Conservation (phyloP, 2,888 invertebrate genomes). For the Folsomia manolachei region DNA sequence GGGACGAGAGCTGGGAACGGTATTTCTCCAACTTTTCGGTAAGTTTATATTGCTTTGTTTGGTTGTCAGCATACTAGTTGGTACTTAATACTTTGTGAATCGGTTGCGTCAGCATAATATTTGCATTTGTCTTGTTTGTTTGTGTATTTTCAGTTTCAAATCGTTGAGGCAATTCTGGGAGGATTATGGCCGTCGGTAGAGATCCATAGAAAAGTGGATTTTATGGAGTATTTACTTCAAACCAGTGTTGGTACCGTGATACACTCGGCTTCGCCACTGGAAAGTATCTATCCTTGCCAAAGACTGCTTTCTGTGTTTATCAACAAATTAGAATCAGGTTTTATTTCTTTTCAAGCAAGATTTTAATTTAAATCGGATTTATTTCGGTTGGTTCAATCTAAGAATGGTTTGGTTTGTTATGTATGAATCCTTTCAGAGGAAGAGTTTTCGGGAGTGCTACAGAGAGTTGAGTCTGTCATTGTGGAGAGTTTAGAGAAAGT, state of each 20-base stretch:
- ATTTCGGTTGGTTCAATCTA: too few relatives aligned
- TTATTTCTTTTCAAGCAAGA: not conserved
- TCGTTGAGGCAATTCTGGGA: constrained; percentile 51
- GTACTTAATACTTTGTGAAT: not conserved
- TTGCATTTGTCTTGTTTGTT: too few relatives aligned
- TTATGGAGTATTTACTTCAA: constrained; percentile 41
- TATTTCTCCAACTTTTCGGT: constrained; percentile 22
- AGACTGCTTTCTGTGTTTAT: constrained; percentile 51
- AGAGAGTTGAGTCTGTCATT: not conserved
- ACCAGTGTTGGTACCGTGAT: not conserved
- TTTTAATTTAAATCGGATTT: too few relatives aligned
- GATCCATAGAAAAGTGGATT: constrained; percentile 33
- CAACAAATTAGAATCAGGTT: constrained; percentile 53
- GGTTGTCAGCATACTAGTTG: too few relatives aligned
- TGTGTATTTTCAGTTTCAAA: not conserved
- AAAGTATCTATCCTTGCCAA: constrained; percentile 16
- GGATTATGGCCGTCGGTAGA: constrained; percentile 42
- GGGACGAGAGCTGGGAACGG: not conserved
- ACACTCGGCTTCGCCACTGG: not conserved
- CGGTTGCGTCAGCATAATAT: too few relatives aligned
- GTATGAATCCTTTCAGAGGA: not conserved
- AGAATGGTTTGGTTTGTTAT: too few relatives aligned
- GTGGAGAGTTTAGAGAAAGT: not conserved
- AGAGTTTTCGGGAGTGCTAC: not conserved
- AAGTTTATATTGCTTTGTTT: not conserved